Percentiles rank a stretch among this genome's conserved stretches.
These are phyloP conservation scores for Noctuana brunneofusca DNA, from an alignment of 2,888 invertebrate species.

Conservation along the genomic window DNA sequence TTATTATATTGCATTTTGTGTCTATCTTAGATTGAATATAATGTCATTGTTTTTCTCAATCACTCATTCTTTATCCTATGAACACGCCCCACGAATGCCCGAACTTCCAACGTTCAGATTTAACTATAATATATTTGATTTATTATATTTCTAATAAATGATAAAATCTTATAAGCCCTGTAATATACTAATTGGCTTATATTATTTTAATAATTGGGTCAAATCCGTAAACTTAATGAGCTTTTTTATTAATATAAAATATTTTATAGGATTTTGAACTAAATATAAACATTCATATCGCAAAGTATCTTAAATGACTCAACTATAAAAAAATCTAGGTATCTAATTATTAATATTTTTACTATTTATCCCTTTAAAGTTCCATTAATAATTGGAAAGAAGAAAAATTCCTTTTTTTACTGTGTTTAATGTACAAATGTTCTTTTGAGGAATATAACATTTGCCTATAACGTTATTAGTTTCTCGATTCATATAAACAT, in stretches of 20 bases:
- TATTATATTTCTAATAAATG: background rate
- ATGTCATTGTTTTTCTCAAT: background rate
- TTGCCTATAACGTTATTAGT: background rate
- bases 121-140: background rate
- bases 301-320: too few species aligned
- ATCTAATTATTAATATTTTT: too few species aligned
- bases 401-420: too few species aligned
- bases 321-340: too few species aligned
- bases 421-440: too few species aligned
- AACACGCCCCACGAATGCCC: background rate
- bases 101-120: background rate
- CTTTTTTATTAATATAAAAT: background rate
- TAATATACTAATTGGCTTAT: background rate
- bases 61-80: background rate
- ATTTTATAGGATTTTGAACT: background rate
- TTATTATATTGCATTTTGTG: background rate
- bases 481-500: background rate
- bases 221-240: background rate
- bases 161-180: background rate
- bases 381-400: background rate
- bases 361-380: too few species aligned
- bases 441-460: background rate
- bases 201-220: background rate
- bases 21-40: background rate
- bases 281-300: too few species aligned